Percentiles rank a stretch among this genome's conserved stretches.
phyloP scores from a whole-genome alignment of 2,888 invertebrate species.

The Melikaiella ostensackeni region DNA sequence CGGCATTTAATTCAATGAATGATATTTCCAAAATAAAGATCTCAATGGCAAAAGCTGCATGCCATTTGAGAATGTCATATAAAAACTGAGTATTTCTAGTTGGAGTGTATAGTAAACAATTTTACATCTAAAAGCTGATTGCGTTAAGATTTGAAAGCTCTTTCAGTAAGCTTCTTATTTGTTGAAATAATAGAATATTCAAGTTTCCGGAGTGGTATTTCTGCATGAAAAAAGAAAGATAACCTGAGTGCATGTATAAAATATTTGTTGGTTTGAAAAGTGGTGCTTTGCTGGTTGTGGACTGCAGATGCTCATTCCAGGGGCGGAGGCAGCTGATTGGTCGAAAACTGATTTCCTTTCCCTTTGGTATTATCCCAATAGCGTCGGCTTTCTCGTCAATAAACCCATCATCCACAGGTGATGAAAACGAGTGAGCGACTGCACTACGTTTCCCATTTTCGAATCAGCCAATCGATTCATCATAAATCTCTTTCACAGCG shows the following conservation, averaged over 20 bases:
- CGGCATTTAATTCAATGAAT: not conserved
- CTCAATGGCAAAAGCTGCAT: not conserved
- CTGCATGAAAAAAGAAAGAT: slow-evolving; percentile 17
- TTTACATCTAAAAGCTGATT: not conserved
- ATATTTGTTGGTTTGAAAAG: slow-evolving; percentile 23
- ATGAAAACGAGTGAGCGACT: slow-evolving; percentile 57
- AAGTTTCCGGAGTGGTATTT: not conserved
- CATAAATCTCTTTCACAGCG: slow-evolving; percentile 48
- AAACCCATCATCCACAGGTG: slow-evolving; percentile 60
- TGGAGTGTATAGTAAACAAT: not conserved
- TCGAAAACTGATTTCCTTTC: slow-evolving; percentile 57
- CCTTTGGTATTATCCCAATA: slow-evolving; percentile 35
- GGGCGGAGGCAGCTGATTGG: slow-evolving; percentile 50
- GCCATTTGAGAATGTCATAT: too few relatives aligned
- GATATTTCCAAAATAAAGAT: not conserved
- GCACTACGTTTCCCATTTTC: slow-evolving; percentile 16
- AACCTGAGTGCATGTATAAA: not conserved
- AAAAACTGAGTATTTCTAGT: too few relatives aligned
- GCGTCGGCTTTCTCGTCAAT: slow-evolving; percentile 51
- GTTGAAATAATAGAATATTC: not conserved
- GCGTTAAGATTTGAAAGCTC: not conserved
- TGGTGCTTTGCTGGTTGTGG: not conserved
- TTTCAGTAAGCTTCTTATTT: not conserved
- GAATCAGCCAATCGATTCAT: slow-evolving; percentile 43
- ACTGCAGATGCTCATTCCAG: not conserved